Base-by-base conservation (phyloP, 2,888 invertebrate species). In the Griposia aprilina region DNA sequence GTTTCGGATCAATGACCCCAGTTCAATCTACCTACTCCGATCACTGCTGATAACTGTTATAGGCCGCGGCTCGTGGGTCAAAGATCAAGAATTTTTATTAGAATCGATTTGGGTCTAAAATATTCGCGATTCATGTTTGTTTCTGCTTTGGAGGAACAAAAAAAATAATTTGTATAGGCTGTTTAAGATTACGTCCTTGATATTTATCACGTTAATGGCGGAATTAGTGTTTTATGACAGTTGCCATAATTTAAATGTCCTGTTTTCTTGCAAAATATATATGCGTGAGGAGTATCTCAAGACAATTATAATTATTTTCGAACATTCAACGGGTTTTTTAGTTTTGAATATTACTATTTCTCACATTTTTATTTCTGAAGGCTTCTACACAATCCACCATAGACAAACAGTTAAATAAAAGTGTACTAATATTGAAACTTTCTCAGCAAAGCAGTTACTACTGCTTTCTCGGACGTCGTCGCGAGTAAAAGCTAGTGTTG, bases 381-480 rank as follows among this genome's bases (percentile, higher is more conserved):
- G 17, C 6, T 3, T 17, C 17, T n/a, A 60, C 2, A 59, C 15
- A 45, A 8, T 55, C 4, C 36, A 65, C 60, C 77, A 66, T 50
- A 55, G 20, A n/a, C 26, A 69, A 75, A 65, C 5, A 80, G 17
- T 41, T 36, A 36, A 55, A 65, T 66, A 45, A 45, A 10, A 45
- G 10, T 45, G 45, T 45, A 45, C 59, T n/a, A 66, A 62, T 52
- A 73, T 66, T 62, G 10, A 8, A 57, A 68, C 81, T 81, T 83
- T 83, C 83, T 60, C 30, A 68, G n/a, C n/a, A 30, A 69, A 80
- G 59, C 23, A 30, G 62, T 36, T 11, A 45, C 7, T 41, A 50
- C 76, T 48, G 63, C 78, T 83, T 83, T 83, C 84, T 50, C 78
- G n/a, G 48, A 23, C 41, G 30, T n/a, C 7, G 68, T 20, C 71